phyloP scores from a whole-genome alignment of 1,140 invertebrate species.

The Drosophila sp. region DNA sequence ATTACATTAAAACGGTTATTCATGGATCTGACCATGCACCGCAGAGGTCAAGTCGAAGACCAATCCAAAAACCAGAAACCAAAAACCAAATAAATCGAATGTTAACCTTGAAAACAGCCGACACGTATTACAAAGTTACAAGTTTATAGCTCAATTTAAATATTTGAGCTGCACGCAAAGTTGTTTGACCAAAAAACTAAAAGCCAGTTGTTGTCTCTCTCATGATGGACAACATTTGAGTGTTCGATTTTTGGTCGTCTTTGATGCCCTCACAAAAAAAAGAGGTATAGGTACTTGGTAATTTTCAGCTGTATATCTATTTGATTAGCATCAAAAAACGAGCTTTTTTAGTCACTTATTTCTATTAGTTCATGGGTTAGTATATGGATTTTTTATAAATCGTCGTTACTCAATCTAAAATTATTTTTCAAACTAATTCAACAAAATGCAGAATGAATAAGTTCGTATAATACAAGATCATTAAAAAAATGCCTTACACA shows the following conservation, averaged over 20 bases:
- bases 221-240: conserved; percentile 3
- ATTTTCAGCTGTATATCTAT: background rate
- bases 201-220: conserved; percentile 31
- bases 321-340: background rate
- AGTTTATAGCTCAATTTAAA: conserved; percentile 71
- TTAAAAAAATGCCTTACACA: too few species aligned
- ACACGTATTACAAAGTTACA: conserved; percentile 62
- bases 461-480: too few species aligned
- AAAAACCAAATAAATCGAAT: conserved; percentile 31
- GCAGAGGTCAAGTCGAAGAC: conserved; percentile 46
- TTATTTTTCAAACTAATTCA: too few species aligned
- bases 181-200: conserved; percentile 1
- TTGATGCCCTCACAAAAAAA: background rate
- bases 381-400: too few species aligned
- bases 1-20: conserved; percentile 55
- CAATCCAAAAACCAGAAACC: conserved; percentile 22
- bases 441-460: too few species aligned
- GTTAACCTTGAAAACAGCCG: conserved; percentile 71
- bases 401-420: too few species aligned
- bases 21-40: conserved; percentile 43
- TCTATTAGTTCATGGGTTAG: too few species aligned
- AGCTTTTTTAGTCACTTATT: too few species aligned
- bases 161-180: conserved; percentile 61
- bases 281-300: background rate
- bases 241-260: background rate